Evolutionary conservation across 2,113 vertebrate genomes (phyloP).

Genomic region (Platanista minor): DNA sequence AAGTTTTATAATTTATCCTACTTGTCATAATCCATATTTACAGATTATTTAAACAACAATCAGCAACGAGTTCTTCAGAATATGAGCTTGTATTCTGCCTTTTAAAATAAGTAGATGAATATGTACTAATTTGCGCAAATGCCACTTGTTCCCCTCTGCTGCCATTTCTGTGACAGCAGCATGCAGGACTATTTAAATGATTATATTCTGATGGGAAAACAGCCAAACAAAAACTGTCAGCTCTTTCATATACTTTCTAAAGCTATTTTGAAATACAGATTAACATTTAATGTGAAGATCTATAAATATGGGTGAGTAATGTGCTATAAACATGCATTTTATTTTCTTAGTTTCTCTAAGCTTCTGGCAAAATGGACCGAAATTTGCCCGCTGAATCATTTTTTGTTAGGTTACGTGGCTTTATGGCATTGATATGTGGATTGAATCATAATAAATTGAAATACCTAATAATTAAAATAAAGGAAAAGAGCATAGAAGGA

Average conservation of each 20-base stretch:
- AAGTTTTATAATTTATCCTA: slow-evolving; percentile 53
- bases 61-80: slow-evolving; percentile 29
- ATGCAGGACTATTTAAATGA: background rate
- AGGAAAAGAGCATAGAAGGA: background rate
- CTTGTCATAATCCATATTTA: slow-evolving; percentile 66
- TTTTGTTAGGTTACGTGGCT: background rate
- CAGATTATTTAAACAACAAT: slow-evolving; percentile 47
- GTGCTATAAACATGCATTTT: background rate
- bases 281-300: slow-evolving; percentile 30
- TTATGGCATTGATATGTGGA: background rate
- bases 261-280: slow-evolving; percentile 54
- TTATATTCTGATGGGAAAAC: slow-evolving; percentile 52
- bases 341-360: slow-evolving; percentile 33
- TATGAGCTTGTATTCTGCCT: slow-evolving; percentile 45
- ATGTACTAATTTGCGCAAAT: slow-evolving; percentile 48
- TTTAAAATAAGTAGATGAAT: slow-evolving; percentile 47
- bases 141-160: slow-evolving; percentile 4
- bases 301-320: background rate
- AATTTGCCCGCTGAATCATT: background rate
- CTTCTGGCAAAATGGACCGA: background rate
- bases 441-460: background rate
- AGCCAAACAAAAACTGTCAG: slow-evolving; percentile 44
- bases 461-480: background rate
- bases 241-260: slow-evolving; percentile 35
- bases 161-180: slow-evolving; percentile 19